phyloP scores from a whole-genome alignment of 2,113 vertebrate genomes.

The Catharus bicknelli region DNA sequence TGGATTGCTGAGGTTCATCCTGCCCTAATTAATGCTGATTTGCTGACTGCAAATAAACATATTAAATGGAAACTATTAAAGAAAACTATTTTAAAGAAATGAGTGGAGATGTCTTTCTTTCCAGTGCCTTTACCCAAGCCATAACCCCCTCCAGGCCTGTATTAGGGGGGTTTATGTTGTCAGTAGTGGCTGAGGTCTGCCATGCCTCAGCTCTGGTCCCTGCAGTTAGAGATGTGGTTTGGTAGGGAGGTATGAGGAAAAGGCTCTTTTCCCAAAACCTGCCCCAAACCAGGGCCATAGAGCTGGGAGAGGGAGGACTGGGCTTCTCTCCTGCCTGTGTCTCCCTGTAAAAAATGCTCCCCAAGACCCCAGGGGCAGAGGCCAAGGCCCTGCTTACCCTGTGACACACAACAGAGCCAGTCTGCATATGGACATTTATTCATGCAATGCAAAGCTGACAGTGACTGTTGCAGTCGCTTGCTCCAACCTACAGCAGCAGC shows the following conservation, averaged over 20 bases:
- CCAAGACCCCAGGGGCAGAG: too few relatives aligned
- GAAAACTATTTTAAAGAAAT: constrained; percentile 78
- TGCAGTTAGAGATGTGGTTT: too few relatives aligned
- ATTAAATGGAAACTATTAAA: constrained; percentile 80
- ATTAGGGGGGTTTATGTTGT: rapidly evolving
- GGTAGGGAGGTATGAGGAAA: not conserved
- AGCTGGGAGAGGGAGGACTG: not conserved
- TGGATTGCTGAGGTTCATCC: not conserved
- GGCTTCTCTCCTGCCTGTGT: too few relatives aligned
- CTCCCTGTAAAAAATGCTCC: not conserved
- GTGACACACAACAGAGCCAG: not conserved
- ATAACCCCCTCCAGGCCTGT: rapidly evolving
- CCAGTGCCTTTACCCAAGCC: not conserved
- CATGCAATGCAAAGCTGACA: not conserved
- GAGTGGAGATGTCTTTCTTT: constrained; percentile 54
- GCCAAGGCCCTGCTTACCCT: not conserved
- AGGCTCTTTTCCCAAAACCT: not conserved
- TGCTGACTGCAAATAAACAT: constrained; percentile 75
- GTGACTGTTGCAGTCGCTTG: constrained; percentile 54
- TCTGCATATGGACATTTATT: not conserved
- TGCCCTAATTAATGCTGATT: constrained; percentile 66
- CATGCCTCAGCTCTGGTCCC: not conserved
- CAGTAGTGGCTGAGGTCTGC: rapidly evolving
- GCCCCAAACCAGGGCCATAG: rapidly evolving
- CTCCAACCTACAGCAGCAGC: not conserved